Conservation (phyloP, 2,888 invertebrate species). For the Dryobotodes eremita region DNA sequence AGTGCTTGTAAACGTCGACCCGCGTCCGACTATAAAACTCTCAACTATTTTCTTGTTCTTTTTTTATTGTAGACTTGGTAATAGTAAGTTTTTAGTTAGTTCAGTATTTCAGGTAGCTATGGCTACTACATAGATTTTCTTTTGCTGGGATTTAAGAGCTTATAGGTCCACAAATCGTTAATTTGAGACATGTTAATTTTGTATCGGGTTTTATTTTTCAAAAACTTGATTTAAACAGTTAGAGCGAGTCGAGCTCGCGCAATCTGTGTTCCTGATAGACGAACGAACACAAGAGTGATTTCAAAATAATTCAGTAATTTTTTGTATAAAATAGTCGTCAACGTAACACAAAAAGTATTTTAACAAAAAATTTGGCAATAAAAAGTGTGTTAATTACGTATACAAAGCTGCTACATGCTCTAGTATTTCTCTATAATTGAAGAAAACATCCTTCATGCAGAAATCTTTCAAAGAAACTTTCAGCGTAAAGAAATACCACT, state of each 20-base stretch:
- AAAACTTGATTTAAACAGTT: not conserved
- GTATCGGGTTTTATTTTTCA: not conserved
- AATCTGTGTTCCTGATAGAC: not conserved
- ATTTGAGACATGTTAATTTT: not conserved
- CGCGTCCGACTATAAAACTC: slow-evolving; percentile 56
- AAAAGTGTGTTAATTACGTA: not conserved
- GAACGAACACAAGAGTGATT: not conserved
- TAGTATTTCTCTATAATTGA: not conserved
- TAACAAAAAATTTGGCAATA: not conserved
- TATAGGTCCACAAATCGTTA: no score
- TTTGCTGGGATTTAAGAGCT: not conserved
- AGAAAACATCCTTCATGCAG: not conserved
- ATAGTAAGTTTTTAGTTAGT: slow-evolving; percentile 3
- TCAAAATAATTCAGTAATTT: not conserved
- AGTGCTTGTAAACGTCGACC: slow-evolving; percentile 69
- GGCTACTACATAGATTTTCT: not conserved
- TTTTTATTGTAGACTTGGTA: slow-evolving; percentile 32
- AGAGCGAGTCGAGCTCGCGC: not conserved
- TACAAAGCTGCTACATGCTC: not conserved
- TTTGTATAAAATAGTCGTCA: not conserved
- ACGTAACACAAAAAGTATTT: not conserved
- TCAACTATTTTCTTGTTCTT: slow-evolving; percentile 39
- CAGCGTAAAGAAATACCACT: slow-evolving; percentile 2
- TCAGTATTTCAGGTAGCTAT: not conserved
- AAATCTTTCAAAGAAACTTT: not conserved